Base-by-base conservation (phyloP, 2,113 vertebrate genomes). In the Clarias gariepinus region DNA sequence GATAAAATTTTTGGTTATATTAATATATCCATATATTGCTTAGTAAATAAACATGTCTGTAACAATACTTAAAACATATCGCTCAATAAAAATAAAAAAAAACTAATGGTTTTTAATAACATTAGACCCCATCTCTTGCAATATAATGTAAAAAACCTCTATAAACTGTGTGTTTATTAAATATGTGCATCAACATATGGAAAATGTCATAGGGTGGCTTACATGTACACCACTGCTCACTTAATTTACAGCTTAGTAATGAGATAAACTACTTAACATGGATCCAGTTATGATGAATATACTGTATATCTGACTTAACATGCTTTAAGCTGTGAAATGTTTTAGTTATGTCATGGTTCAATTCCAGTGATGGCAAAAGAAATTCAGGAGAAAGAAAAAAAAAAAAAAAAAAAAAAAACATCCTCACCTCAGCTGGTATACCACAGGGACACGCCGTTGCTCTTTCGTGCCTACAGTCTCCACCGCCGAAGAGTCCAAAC, bases 401-500 rank as follows among this genome's bases (percentile, higher is more conserved):
- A 41, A 41, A 41, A 41, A 47, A 47, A 47, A 47, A 8, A 66
- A 1, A 61, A 23, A 64, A 61, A 55, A 0, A 8, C 57, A 7
- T 8, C 0, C 88, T 93, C 95, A 99, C 98, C 97, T 97, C 86
- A 89, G 92, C 61, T 90, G 85, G 53, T 92, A 83, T 11, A 89
- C 58, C 85, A 97, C 97, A 41, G 94, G 95, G 36, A 91, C 87
- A 0, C 91, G 92, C 61, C 88, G 94, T 83, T 92, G 86, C 21
- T 97, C 96, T 68, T 93, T 93, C 0, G 89, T 63, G 5, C 90
- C 92, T 1, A 88, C 88, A 91, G 94, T 95, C 58, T 98, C 96
- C 23, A 94, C 93, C 28, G 94, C 87, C 3, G 97, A 96, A 0
- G 97, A 97, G 91, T 98, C 97, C 0, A 96, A 92, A 82, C 94